Conservation (phyloP, 2,113 vertebrate species). For the Hemiprocne comata region DNA sequence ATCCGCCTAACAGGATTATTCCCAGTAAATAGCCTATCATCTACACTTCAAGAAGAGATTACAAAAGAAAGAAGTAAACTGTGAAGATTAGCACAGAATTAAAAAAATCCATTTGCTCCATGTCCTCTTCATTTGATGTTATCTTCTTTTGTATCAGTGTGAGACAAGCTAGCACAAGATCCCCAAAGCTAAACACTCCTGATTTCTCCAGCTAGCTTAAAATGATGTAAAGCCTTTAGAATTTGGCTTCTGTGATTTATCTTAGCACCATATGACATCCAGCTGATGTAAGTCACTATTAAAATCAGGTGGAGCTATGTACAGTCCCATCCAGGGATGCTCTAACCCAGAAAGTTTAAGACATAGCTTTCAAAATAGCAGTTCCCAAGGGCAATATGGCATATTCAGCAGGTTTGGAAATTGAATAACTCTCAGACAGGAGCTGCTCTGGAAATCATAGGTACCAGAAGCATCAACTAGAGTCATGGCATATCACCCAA, state of each 20-base stretch:
- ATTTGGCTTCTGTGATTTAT: background rate
- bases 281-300: background rate
- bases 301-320: background rate
- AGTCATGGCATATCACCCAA: background rate
- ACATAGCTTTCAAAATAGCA: conserved; percentile 13
- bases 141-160: background rate
- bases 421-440: background rate
- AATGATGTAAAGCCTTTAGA: background rate
- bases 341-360: conserved; percentile 19
- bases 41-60: background rate
- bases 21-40: background rate
- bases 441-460: background rate
- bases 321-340: background rate
- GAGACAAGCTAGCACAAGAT: background rate
- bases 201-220: background rate
- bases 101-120: background rate
- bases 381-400: background rate
- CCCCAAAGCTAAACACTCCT: background rate
- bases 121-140: background rate
- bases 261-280: background rate
- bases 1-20: background rate
- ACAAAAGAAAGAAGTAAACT: background rate
- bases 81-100: background rate
- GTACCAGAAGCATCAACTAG: background rate
- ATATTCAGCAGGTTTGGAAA: background rate